Base-by-base conservation (phyloP, 2,797 vertebrate species). In the Aulostomus chinensis region DNA sequence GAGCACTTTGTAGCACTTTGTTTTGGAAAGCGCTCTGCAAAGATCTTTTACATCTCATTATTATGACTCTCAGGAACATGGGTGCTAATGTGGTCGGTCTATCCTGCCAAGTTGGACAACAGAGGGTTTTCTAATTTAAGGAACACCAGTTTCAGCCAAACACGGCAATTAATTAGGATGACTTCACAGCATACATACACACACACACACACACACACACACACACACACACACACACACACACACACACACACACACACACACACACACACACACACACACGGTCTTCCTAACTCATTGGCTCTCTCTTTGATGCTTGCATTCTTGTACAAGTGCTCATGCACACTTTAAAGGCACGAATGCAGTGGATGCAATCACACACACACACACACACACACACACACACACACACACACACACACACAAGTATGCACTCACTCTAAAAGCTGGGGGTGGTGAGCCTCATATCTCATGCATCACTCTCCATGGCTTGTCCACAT, bases 81-180 rank as follows among this genome's bases (percentile, higher is more conserved):
- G 21, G 20, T 46, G 13, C 54, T 49, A 71, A 75, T 61, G 40
- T 62, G 50, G 0, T 48, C 38, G 13, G 12, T 67, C 71, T 30
- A 38, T 52, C 12, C 33, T 35, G 68, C 71, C 81, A 80, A 81
- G 46, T 73, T 71, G 50, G 60, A 80, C 58, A 67, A 55, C 55
- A 59, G 46, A 55, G 57, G 24, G 25, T 26, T 75, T 74, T 78
- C 73, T 78, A 78, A 80, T 80, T 84, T 67, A 69, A 65, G 80
- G 60, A 46, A 52, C 40, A 20, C 7, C 4, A 28, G 63, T 76
- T 78, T 55, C 47, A 69, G 78, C 66, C 76, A 79, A 69, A 75
- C 60, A 56, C 21, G 2, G 63, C 73, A 69, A 73, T 73, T 81
- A 84, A 78, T 84, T 72, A 78, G 55, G 25, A 64, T 32, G 47